Evolutionary conservation across 2,113 vertebrate species (phyloP).

Genomic region (Potamarius usumacintae): DNA sequence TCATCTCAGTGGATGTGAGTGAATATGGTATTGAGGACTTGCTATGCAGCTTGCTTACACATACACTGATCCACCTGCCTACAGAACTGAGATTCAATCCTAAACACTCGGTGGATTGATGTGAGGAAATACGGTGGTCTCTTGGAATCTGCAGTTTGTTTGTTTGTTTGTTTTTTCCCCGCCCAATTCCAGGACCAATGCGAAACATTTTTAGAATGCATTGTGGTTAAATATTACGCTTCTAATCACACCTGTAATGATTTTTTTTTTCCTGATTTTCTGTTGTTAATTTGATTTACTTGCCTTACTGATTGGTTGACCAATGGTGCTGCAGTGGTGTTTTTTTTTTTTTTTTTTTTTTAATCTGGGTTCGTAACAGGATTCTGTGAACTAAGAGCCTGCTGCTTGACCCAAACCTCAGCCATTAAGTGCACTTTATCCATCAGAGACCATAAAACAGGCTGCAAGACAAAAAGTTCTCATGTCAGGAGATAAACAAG

Average conservation of each 20-base stretch:
- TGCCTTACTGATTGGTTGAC: conserved; percentile 49
- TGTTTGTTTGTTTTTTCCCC: not conserved
- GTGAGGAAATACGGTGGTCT: not conserved
- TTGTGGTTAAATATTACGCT: not conserved
- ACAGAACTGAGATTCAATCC: not conserved
- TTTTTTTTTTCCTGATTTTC: not conserved
- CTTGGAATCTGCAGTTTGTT: not conserved
- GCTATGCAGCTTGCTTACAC: not conserved
- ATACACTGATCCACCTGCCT: not conserved
- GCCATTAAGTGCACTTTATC: conserved; percentile 58
- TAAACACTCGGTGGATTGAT: not conserved
- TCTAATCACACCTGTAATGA: conserved; percentile 4
- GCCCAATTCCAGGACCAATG: not conserved
- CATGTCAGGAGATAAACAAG: not conserved
- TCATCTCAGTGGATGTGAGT: not conserved
- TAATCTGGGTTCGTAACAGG: conserved; percentile 18
- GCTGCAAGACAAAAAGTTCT: not conserved
- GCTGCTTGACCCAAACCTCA: conserved; percentile 49
- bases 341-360: not conserved
- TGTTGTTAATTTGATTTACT: conserved; percentile 29
- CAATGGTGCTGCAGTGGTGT: conserved; percentile 49
- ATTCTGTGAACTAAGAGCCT: conserved; percentile 30
- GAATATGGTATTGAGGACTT: not conserved
- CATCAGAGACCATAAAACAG: conserved; percentile 1
- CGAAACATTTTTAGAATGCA: not conserved